A percentile compares a stretch with the other conserved stretches of the same genome.
Conservation (phyloP, 2,888 invertebrate species). For the Yponomeuta evonymella region DNA sequence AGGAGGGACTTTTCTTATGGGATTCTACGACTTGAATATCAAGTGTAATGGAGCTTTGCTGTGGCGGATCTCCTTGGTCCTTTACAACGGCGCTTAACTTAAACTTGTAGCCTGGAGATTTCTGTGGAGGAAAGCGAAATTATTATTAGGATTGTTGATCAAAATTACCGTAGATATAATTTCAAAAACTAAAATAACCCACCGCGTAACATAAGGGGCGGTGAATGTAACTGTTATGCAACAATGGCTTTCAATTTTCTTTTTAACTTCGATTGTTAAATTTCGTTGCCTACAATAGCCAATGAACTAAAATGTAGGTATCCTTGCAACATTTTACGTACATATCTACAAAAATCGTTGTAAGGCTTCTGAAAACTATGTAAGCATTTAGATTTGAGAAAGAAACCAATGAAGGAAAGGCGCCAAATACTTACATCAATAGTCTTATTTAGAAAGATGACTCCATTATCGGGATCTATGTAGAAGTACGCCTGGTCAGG, state of each 20-base stretch:
- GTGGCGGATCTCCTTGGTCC: constrained; percentile 82
- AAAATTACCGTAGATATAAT: too few relatives aligned
- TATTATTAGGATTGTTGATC: background rate
- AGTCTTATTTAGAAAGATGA: constrained; percentile 83
- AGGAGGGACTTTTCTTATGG: constrained; percentile 89
- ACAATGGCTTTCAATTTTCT: too few relatives aligned
- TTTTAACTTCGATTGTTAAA: too few relatives aligned
- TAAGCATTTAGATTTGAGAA: too few relatives aligned
- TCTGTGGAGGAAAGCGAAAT: constrained; percentile 55
- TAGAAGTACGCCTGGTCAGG: constrained; percentile 82
- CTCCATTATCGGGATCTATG: constrained; percentile 88
- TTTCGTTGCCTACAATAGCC: too few relatives aligned
- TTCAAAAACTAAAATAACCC: too few relatives aligned
- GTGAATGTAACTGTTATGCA: too few relatives aligned
- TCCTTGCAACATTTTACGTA: too few relatives aligned
- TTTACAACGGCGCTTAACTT: constrained; percentile 84
- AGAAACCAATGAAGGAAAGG: background rate
- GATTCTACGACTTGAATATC: constrained; percentile 90
- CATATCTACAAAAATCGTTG: too few relatives aligned
- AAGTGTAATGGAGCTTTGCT: constrained; percentile 84
- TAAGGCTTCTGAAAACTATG: too few relatives aligned
- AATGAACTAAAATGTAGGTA: too few relatives aligned
- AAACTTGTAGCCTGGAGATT: constrained; percentile 79
- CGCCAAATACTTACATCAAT: constrained; percentile 75
- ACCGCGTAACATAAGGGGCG: too few relatives aligned